These are phyloP conservation scores for Malurus cyaneus DNA, from an alignment of 2,113 vertebrate species.

Conservation along the genomic window DNA sequence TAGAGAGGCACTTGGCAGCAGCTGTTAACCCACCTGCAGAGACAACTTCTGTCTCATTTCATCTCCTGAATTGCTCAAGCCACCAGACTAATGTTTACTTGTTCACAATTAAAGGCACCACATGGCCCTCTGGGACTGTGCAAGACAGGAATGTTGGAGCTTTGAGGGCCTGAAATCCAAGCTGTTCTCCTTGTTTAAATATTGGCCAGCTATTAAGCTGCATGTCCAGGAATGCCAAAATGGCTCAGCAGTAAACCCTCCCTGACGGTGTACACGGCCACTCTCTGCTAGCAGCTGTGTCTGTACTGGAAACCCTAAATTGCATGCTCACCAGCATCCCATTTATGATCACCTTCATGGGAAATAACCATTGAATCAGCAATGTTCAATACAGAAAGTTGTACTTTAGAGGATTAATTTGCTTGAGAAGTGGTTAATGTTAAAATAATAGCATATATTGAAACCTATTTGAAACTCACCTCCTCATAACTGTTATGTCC, in stretches of 20 bases:
- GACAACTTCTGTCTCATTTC: constrained; percentile 75
- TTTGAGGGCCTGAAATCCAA: constrained; percentile 40
- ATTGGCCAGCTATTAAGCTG: background rate
- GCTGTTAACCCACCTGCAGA: constrained; percentile 75
- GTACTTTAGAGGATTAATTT: background rate
- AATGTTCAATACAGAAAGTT: background rate
- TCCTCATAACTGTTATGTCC: background rate
- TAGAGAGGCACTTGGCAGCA: constrained; percentile 66
- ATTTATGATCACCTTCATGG: background rate
- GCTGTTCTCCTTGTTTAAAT: constrained; percentile 36
- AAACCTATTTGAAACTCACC: background rate
- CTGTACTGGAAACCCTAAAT: background rate
- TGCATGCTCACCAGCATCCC: background rate
- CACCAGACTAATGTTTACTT: constrained; percentile 72
- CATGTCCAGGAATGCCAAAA: background rate
- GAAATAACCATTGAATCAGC: background rate
- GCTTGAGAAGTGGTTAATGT: background rate
- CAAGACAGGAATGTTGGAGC: constrained; percentile 40
- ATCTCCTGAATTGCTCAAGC: constrained; percentile 69
- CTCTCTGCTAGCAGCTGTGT: constrained; percentile 25
- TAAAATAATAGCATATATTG: background rate
- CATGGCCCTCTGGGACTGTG: constrained; percentile 19
- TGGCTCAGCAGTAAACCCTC: constrained; percentile 11
- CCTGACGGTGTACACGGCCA: background rate
- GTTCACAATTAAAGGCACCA: constrained; percentile 70